A percentile compares a stretch with the other conserved stretches of the same genome.
These are phyloP conservation scores for Labeo rohita DNA, from an alignment of 2,113 vertebrate genomes.

Conservation along the genomic window DNA sequence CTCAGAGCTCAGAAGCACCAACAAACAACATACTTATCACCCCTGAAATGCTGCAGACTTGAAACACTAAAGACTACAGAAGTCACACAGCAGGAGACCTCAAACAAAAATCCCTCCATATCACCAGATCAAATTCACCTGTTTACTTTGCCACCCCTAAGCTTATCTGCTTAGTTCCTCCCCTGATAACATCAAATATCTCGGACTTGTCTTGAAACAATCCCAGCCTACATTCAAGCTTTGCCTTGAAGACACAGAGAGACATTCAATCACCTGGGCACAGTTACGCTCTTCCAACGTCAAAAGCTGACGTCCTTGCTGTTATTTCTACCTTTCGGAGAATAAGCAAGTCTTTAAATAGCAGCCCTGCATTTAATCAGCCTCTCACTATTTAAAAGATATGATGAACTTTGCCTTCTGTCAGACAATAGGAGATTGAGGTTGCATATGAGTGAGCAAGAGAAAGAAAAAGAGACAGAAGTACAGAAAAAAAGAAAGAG, in stretches of 20 bases:
- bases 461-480: neutral
- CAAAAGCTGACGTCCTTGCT: neutral
- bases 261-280: slow-evolving; percentile 3
- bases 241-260: slow-evolving; percentile 14
- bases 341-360: slow-evolving; percentile 4
- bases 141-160: neutral
- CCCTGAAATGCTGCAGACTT: neutral
- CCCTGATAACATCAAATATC: slow-evolving; percentile 2
- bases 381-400: neutral
- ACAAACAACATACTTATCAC: slow-evolving; percentile 17
- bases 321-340: neutral
- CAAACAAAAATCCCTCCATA: neutral
- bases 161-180: neutral
- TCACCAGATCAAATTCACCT: neutral
- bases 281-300: neutral
- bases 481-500: neutral
- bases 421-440: slow-evolving; percentile 1
- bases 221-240: neutral
- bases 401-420: slow-evolving; percentile 19
- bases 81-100: neutral
- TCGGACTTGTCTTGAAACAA: neutral
- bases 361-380: neutral
- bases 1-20: neutral
- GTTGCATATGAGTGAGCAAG: neutral
- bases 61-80: neutral